Percentiles rank a stretch among this genome's conserved stretches.
Conservation (phyloP, 2,888 invertebrate genomes). For the Melanostoma mellinum region DNA sequence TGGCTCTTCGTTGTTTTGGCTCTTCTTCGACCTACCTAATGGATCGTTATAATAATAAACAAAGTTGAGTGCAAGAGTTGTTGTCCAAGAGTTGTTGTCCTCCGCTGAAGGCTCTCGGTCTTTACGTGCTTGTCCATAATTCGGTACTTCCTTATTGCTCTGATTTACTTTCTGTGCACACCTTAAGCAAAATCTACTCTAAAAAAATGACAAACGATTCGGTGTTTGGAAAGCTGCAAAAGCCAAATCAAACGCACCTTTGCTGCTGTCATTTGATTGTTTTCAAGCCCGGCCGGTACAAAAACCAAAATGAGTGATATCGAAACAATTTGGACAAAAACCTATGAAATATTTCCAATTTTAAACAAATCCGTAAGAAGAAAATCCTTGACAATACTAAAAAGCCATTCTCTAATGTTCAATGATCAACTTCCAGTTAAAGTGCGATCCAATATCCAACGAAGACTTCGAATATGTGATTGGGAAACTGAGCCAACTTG, state of each 20-base stretch:
- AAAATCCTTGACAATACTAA: background rate
- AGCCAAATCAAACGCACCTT: constrained; percentile 35
- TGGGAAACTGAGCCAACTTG: constrained; percentile 58
- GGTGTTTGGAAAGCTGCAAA: background rate
- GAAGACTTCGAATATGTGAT: constrained; percentile 72
- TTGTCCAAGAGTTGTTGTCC: no score
- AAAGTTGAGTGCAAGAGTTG: no score
- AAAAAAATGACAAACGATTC: no score
- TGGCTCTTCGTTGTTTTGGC: no score
- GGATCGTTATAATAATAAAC: no score
- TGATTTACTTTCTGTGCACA: no score
- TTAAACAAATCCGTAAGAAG: constrained; percentile 76
- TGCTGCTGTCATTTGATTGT: constrained; percentile 10
- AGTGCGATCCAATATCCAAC: constrained; percentile 62
- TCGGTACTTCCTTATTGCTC: no score
- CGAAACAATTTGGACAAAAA: constrained; percentile 76
- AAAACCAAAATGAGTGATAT: constrained; percentile 75
- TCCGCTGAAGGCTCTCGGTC: no score
- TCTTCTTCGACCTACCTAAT: no score
- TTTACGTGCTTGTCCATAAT: no score
- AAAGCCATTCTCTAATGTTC: constrained; percentile 12
- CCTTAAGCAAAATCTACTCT: no score
- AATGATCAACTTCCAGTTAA: constrained; percentile 34
- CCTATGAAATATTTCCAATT: constrained; percentile 78
- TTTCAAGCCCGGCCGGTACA: background rate